Base-by-base conservation (phyloP, 2,888 invertebrate species). In the Drosophila putrida region DNA sequence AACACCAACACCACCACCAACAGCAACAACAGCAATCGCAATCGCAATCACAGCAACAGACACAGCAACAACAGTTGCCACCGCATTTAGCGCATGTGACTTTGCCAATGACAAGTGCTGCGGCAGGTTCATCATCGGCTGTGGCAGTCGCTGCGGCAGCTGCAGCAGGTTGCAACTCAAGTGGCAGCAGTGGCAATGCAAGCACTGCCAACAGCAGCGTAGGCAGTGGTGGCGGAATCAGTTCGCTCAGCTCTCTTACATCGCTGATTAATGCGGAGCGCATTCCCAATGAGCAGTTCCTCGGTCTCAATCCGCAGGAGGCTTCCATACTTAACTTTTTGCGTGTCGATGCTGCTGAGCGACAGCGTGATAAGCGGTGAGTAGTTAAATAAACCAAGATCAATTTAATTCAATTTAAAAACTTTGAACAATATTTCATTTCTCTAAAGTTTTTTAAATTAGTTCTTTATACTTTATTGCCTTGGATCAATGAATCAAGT, bases 321-420 rank as follows among this genome's bases (percentile, higher is more conserved):
- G 93, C 94, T 11, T 94, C 94, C n/a, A 93, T 95, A 74, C 92
- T 95, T 66, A 95, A 95, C 55, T 95, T 96, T 82, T 92, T 96
- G 88, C 94, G 95, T 60, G 94, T 94, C 63, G 94, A 94, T 84
- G 93, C 94, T 20, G 93, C 93, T 11, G 94, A 94, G 75, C 91
- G 94, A 59, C 96, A 96, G 88, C 93, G 96, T 49, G 96, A 96
- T 90, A 94, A 96, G 69, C 90, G 92, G 92, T 93, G 84, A 81
- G 78, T 75, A 27, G 35, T 61, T 38, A 11, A 5, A 6, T 15
- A n/a, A 27, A 27, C 43, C n/a, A 27, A 27, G 43, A n/a, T 39
- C 35, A 10, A 33, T n/a, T n/a, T n/a, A 5, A 2, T 3, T 11
- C 15, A 10, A 10, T 10, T 10, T 47, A 10, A 10, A 11, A 11